Conservation (phyloP, 2,888 invertebrate genomes). For the Pollenia angustigena region DNA sequence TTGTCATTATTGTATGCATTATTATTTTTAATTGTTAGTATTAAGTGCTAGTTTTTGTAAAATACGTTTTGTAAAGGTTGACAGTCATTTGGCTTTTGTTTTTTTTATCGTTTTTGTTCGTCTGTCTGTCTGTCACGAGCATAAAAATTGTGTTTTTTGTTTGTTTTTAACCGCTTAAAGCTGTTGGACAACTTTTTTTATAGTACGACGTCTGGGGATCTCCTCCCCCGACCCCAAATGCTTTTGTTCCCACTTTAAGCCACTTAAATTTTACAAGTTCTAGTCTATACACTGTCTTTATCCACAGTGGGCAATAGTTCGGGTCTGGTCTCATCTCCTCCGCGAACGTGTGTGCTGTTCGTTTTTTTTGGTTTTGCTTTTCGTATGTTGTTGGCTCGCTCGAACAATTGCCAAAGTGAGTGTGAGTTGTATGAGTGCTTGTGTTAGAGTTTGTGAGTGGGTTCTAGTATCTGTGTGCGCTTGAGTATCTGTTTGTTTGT, state of each 20-base stretch:
- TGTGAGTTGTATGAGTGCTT: not conserved
- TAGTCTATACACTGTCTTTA: slow-evolving; percentile 7
- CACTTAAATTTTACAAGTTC: slow-evolving; percentile 41
- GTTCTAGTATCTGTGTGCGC: slow-evolving; percentile 24
- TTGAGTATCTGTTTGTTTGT: not conserved
- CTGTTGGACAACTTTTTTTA: slow-evolving; percentile 54
- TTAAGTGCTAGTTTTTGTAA: not conserved
- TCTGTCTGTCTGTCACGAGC: not conserved
- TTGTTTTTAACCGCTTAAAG: slow-evolving; percentile 41
- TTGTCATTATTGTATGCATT: not conserved
- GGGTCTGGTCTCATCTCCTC: slow-evolving; percentile 24
- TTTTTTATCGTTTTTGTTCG: not conserved
- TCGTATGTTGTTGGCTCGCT: slow-evolving; percentile 23
- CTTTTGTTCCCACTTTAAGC: slow-evolving; percentile 11
- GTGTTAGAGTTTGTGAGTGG: not conserved
- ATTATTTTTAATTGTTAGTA: slow-evolving; percentile 28
- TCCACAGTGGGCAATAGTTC: not conserved
- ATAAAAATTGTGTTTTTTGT: not conserved
- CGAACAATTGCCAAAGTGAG: not conserved
- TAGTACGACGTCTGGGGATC: slow-evolving; percentile 15
- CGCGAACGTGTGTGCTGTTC: slow-evolving; percentile 19
- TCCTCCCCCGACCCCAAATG: not conserved
- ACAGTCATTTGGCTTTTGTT: slow-evolving; percentile 13
- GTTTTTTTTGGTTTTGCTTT: slow-evolving; percentile 25
- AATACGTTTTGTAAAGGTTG: not conserved